These are phyloP conservation scores for Cyphomyrmex costatus DNA, from an alignment of 1,140 invertebrate species.

Conservation along the genomic window DNA sequence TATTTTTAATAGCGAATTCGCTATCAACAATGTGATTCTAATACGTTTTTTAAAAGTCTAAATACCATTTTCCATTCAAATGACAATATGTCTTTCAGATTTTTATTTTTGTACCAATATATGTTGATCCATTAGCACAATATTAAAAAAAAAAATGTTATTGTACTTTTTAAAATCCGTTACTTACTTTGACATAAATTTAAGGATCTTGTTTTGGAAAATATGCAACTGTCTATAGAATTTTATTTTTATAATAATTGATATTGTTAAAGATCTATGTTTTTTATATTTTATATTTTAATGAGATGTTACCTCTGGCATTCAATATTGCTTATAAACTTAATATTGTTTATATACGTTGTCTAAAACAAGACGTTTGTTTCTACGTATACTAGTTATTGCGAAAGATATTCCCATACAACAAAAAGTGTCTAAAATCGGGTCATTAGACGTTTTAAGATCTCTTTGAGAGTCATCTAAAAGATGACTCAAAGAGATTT, in stretches of 20 bases:
- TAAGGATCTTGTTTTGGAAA: not conserved
- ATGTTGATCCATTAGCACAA: not conserved
- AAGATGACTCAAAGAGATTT: no score
- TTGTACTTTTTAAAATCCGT: not conserved
- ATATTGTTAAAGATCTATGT: not conserved
- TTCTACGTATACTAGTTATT: no score
- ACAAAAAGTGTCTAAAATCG: no score
- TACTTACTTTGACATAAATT: not conserved
- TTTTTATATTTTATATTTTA: not conserved
- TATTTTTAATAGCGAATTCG: not conserved
- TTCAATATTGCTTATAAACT: not conserved
- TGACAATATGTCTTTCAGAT: not conserved
- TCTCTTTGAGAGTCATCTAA: no score
- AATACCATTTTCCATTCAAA: not conserved
- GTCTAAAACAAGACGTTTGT: no score
- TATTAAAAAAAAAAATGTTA: no score
- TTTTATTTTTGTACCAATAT: not conserved
- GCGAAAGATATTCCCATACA: no score
- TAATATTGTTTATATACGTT: no score
- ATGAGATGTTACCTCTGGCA: not conserved
- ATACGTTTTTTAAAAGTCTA: not conserved
- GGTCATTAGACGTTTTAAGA: no score
- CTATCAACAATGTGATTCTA: not conserved
- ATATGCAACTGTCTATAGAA: not conserved
- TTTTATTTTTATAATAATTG: not conserved